phyloP scores from a whole-genome alignment of 2,113 vertebrate genomes.

The Centropristis striata region DNA sequence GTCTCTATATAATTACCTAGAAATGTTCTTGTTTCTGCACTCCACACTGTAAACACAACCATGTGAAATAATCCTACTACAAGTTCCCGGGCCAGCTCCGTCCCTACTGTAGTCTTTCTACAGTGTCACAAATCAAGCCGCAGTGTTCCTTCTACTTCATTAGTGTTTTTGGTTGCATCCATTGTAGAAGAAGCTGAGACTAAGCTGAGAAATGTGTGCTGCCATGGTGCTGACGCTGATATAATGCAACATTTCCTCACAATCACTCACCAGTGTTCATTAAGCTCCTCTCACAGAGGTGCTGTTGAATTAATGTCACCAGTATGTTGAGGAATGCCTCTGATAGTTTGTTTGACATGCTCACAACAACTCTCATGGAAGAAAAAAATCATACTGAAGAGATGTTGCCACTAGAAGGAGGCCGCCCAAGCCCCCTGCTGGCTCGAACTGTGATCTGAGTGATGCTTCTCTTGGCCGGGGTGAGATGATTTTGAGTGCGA shows the following conservation, averaged over 20 bases:
- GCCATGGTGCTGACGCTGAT: constrained; percentile 8
- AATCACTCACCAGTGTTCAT: constrained; percentile 11
- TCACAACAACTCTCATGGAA: neutral
- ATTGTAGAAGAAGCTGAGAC: neutral
- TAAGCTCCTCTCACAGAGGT: neutral
- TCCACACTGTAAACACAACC: constrained; percentile 21
- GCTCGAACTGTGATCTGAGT: constrained; percentile 86
- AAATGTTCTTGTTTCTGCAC: constrained; percentile 11
- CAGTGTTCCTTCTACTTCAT: neutral
- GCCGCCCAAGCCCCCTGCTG: constrained; percentile 72
- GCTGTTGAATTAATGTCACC: constrained; percentile 19
- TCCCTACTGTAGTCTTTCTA: constrained; percentile 1
- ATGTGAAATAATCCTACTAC: neutral
- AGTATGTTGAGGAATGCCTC: constrained; percentile 27
- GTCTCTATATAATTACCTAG: constrained; percentile 4
- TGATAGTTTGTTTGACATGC: neutral
- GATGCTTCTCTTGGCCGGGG: constrained; percentile 79
- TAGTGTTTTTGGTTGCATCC: neutral
- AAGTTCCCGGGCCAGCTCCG: constrained; percentile 30
- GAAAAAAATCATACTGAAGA: constrained; percentile 71
- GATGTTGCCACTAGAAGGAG: constrained; percentile 71
- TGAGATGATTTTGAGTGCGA: constrained; percentile 81
- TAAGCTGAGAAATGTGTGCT: constrained; percentile 5
- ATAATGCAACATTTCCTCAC: constrained; percentile 11
- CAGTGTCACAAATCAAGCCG: constrained; percentile 14